These are phyloP conservation scores for Aphelocoma coerulescens DNA, from an alignment of 2,113 vertebrate species.

Conservation along the genomic window DNA sequence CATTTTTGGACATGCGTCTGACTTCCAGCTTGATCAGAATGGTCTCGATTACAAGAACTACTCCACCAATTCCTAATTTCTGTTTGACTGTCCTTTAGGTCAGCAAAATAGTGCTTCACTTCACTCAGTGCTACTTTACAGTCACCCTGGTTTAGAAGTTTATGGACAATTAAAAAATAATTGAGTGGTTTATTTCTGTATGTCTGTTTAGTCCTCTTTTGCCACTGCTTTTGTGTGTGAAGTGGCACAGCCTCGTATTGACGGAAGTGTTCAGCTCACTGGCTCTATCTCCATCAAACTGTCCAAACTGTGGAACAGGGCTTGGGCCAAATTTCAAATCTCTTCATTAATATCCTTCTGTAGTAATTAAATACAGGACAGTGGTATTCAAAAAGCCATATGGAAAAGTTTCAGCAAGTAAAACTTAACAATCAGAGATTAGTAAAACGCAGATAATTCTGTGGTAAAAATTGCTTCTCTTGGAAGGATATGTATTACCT, in stretches of 20 bases:
- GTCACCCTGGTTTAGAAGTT: background rate
- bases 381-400: constrained; percentile 25
- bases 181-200: background rate
- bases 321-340: background rate
- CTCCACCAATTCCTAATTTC: background rate
- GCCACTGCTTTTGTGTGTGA: background rate
- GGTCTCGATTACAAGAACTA: background rate
- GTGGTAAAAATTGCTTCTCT: constrained; percentile 42
- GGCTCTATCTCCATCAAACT: background rate
- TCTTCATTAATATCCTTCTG: constrained; percentile 47
- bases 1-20: background rate
- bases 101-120: background rate
- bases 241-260: background rate
- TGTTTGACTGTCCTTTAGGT: background rate
- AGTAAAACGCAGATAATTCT: constrained; percentile 33
- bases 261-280: background rate
- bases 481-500: constrained; percentile 55
- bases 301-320: background rate
- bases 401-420: constrained; percentile 54
- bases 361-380: constrained; percentile 61
- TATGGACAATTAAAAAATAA: background rate
- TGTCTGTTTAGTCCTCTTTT: background rate
- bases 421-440: constrained; percentile 36
- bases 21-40: background rate
- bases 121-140: background rate